Evolutionary conservation across 2,113 vertebrate genomes (phyloP), one percentile per base, ranked within the genome.

Genomic region (Silurus asotus): DNA sequence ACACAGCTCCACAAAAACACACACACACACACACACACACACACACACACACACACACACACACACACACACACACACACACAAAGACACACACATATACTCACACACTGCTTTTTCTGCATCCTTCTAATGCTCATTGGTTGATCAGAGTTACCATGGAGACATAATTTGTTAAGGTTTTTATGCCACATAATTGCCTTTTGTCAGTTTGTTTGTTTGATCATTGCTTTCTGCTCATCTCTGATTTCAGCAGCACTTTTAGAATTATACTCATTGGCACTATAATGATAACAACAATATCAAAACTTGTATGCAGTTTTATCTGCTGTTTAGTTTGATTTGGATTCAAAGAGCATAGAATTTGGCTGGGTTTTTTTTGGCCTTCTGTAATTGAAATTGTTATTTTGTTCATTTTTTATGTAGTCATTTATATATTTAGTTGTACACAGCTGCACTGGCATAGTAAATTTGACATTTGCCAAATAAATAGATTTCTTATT

Each of bases 91-190:
- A 45, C 67, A 81, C 65, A 74, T 64, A 37, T 25, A 62, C 37
- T 5, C 10, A 23, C 23, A 69, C n/a, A 2, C 51, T 69, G 8
- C 49, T 59, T 64, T 56, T 25, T 82, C 65, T 62, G 75, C n/a
- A 15, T 23, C 48, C 10, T 37, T 56, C 23, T 53, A 4, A 82
- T 56, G 14, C 2, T 13, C 51, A 77, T 45, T 79, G 77, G 15
- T 59, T 78, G n/a, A 58, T 78, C 76, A 37, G n/a, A 61, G 61
- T 62, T 86, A 61, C 78, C 62, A 5, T 88, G 80, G 83, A 64
- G 77, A 88, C 9, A 8, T 49, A 37, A 49, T 45, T 53, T 69
- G 61, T 59, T 82, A 65, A n/a, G 70, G 79, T 88, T 83, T 19
- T 79, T 4, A 37, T 58, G 55, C 53, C 53, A 78, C 79, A 55